phyloP scores from a whole-genome alignment of 2,113 vertebrate species.

The Argyrosomus japonicus region DNA sequence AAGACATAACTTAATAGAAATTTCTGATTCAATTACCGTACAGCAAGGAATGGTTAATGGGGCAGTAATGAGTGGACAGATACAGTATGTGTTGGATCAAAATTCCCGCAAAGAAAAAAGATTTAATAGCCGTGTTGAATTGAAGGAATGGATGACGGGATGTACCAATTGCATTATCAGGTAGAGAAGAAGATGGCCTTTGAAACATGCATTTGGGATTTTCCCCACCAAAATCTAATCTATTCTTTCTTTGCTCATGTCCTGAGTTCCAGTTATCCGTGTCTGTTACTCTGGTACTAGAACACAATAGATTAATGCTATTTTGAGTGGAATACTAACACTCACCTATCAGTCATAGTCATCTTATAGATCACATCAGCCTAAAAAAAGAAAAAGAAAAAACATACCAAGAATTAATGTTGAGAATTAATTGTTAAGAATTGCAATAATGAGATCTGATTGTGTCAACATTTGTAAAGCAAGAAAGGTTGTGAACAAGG shows the following conservation, averaged over 20 bases:
- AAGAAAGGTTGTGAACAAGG: not conserved
- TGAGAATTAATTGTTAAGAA: not conserved
- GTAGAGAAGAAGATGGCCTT: too few species aligned
- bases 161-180: too few species aligned
- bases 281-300: not conserved
- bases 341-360: constrained; percentile 99
- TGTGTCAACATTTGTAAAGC: not conserved
- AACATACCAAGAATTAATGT: not conserved
- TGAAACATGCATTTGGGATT: not conserved
- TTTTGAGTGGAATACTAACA: constrained; percentile 31
- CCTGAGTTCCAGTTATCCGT: not conserved
- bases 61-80: not conserved
- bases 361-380: constrained; percentile 99
- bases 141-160: too few species aligned
- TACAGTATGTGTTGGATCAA: not conserved
- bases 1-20: not conserved
- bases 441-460: not conserved
- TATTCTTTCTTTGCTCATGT: not conserved
- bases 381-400: constrained; percentile 75
- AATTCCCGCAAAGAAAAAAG: not conserved
- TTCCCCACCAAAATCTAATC: not conserved
- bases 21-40: not conserved
- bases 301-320: not conserved
- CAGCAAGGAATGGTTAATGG: not conserved
- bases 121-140: not conserved